phyloP scores from a whole-genome alignment of 2,888 invertebrate species.

The Ochropleura leucogaster region DNA sequence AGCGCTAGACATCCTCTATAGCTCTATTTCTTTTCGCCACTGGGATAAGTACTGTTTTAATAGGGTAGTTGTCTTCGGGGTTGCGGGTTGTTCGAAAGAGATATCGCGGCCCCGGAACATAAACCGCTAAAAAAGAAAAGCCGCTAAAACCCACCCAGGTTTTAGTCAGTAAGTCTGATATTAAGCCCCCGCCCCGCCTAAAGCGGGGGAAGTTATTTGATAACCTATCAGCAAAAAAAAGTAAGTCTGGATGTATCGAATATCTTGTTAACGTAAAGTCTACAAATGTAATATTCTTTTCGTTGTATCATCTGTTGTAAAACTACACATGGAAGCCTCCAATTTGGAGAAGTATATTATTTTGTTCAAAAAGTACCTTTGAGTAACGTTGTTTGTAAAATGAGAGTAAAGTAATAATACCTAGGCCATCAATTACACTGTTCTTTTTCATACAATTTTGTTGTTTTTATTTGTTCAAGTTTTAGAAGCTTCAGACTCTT shows the following conservation, averaged over 20 bases:
- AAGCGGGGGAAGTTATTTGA: too few species aligned
- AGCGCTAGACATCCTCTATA: too few species aligned
- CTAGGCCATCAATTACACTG: constrained; percentile 40
- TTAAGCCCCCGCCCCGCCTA: too few species aligned
- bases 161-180: too few species aligned
- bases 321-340: neutral
- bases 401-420: constrained; percentile 22
- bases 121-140: too few species aligned
- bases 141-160: too few species aligned
- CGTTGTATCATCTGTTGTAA: neutral
- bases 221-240: neutral
- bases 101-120: too few species aligned
- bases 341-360: constrained; percentile 4
- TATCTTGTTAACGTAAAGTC: neutral
- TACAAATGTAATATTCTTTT: neutral
- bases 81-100: too few species aligned
- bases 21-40: too few species aligned
- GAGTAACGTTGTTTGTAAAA: constrained; percentile 14
- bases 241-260: neutral
- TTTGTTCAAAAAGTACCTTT: constrained; percentile 16
- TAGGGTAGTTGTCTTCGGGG: too few species aligned
- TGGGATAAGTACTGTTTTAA: too few species aligned
- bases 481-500: constrained; percentile 26
- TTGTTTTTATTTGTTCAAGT: constrained; percentile 29
- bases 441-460: constrained; percentile 24